Percentiles rank a stretch among this genome's conserved stretches.
These are phyloP conservation scores for Caenorhabditis panamensis DNA, from an alignment of 2,888 invertebrate genomes.

Conservation along the genomic window DNA sequence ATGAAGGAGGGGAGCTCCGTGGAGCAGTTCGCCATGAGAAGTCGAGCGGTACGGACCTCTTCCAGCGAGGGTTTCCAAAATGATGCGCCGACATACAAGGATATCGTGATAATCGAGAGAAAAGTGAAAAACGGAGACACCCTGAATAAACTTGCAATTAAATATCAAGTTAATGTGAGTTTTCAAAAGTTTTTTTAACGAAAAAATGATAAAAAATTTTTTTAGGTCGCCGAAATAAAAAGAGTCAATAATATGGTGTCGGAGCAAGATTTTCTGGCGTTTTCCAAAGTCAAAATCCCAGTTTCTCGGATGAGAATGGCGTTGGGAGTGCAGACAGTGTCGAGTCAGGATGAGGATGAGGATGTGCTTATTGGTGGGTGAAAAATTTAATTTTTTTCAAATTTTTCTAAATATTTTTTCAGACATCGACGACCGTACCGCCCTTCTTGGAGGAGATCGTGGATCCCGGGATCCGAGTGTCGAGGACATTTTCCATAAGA, in stretches of 20 bases:
- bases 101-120: conserved; percentile 74
- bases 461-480: conserved; percentile 66
- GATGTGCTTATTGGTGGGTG: conserved; percentile 40
- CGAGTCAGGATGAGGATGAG: conserved; percentile 56
- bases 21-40: conserved; percentile 67
- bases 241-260: conserved; percentile 77
- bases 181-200: not conserved
- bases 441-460: conserved; percentile 46
- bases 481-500: conserved; percentile 76
- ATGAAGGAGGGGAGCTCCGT: conserved; percentile 55
- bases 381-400: too few relatives aligned
- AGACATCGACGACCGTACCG: conserved; percentile 59
- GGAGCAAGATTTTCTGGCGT: conserved; percentile 77
- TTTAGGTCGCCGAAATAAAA: conserved; percentile 79
- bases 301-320: conserved; percentile 73
- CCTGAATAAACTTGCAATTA: conserved; percentile 76
- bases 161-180: conserved; percentile 78
- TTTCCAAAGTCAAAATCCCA: conserved; percentile 75
- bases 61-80: conserved; percentile 59
- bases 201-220: conserved; percentile 17
- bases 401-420: too few relatives aligned
- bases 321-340: conserved; percentile 60
- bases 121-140: conserved; percentile 78
- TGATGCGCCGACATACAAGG: conserved; percentile 64
- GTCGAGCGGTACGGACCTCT: conserved; percentile 64